Evolutionary conservation across 1,140 invertebrate genomes (phyloP).

Genomic region (Scaptomyza montana): DNA sequence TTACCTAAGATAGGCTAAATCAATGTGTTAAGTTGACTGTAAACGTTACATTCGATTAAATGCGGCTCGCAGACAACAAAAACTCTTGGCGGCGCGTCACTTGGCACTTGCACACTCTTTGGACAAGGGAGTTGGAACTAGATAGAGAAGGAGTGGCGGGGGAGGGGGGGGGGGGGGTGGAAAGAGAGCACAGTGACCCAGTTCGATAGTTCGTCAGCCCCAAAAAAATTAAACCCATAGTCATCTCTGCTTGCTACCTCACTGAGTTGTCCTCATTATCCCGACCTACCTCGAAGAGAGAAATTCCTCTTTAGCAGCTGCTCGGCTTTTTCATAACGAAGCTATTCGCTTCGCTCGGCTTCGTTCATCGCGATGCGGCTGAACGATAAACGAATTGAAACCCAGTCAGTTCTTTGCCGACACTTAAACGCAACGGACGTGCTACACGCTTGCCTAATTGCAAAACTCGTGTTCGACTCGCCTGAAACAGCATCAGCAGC

Average conservation of each 20-base stretch:
- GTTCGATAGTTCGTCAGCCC: slow-evolving; percentile 37
- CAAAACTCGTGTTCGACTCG: not conserved
- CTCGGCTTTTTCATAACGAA: slow-evolving; percentile 18
- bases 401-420: slow-evolving; percentile 50
- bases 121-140: not conserved
- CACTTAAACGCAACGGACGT: slow-evolving; percentile 43
- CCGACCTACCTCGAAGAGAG: slow-evolving; percentile 28
- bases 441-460: slow-evolving; percentile 22
- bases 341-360: not conserved
- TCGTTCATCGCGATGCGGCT: slow-evolving; percentile 3
- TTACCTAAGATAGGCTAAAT: slow-evolving; percentile 59
- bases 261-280: not conserved
- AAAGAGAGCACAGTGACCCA: slow-evolving; percentile 37
- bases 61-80: slow-evolving; percentile 47
- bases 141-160: not conserved
- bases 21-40: slow-evolving; percentile 68
- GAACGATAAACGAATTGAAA: not conserved
- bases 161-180: not conserved
- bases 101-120: slow-evolving; percentile 8
- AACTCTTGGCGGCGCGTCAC: slow-evolving; percentile 29
- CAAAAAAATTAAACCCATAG: not conserved
- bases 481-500: not conserved
- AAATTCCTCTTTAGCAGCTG: slow-evolving; percentile 25
- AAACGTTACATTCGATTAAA: slow-evolving; percentile 70
- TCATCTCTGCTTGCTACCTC: not conserved